Base-by-base conservation (phyloP, 1,140 invertebrate species). In the Drosophila kurseongensis region DNA sequence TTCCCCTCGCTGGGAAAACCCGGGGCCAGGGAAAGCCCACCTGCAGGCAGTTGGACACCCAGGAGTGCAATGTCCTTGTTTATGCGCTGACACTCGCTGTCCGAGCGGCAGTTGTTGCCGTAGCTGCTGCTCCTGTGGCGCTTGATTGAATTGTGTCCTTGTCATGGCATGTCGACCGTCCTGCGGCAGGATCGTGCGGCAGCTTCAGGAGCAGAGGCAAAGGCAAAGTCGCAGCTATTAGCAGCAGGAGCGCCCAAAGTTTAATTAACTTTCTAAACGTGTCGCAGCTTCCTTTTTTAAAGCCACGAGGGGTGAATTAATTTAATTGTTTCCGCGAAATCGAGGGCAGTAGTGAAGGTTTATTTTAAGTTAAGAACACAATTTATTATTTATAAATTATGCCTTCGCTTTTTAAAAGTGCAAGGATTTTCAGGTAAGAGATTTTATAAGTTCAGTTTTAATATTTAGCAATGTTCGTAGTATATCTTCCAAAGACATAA, bases 91-190 rank as follows among this genome's bases (percentile, higher is more conserved):
- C 80, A 88, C 84, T 75, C 60, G 35, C 48, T 57, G 61, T 58
- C 35, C 58, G 32, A 35, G 9, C 27, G 13, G 13, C 27, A 40
- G 41, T 44, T 48, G 36, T 23, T 23, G 23, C 23, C 23, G 3
- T 23, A 4, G 23, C 16, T 47, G 60, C 56, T 57, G 69, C 56
- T 78, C 65, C 63, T 71, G 76, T 59, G 56, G 44, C 72, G 65
- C 80, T 88, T 88, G 83, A 88, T 88, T 88, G 83, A 88, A 88
- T 88, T 89, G 84, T 89, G 82, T 86, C 79, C 83, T 86, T 83
- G 75, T 74, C 82, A 75, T 66, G 50, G 78, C 78, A 81, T 86
- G 78, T 85, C 68, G 63, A 32, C 63, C 29, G 5, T 13, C 12
- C 6, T 35, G 29, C 16, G 16, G 55, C 56, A 36, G 40, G 32